These are phyloP conservation scores for Xenotilapia longispinis DNA, from an alignment of 2,113 vertebrate genomes.

Conservation along the genomic window DNA sequence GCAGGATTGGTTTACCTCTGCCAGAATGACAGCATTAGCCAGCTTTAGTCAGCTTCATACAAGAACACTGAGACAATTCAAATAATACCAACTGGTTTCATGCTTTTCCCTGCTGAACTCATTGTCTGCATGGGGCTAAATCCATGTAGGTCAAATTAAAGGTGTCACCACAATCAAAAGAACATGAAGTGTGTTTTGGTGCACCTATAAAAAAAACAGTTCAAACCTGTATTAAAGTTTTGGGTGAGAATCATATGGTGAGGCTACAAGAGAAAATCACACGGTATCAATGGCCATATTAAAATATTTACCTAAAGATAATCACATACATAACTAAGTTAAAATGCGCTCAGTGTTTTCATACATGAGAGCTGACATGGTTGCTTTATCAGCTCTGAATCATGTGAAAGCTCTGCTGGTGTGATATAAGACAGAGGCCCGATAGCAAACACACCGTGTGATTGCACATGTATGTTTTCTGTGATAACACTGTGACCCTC, in stretches of 20 bases:
- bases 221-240: neutral
- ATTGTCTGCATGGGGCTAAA: neutral
- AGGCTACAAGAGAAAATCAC: neutral
- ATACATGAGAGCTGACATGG: neutral
- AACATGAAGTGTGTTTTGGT: neutral
- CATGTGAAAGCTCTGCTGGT: slow-evolving; percentile 19
- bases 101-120: neutral
- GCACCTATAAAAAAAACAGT: neutral
- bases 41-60: slow-evolving; percentile 43
- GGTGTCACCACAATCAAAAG: neutral
- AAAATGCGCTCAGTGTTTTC: slow-evolving; percentile 29
- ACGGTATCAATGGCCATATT: neutral
- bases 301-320: slow-evolving; percentile 52
- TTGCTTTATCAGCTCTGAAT: slow-evolving; percentile 40
- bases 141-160: neutral
- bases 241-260: neutral
- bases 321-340: slow-evolving; percentile 8
- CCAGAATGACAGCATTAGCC: slow-evolving; percentile 53
- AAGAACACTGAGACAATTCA: slow-evolving; percentile 48
- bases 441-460: slow-evolving; percentile 4
- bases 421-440: slow-evolving; percentile 43
- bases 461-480: slow-evolving; percentile 49
- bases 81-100: slow-evolving; percentile 5
- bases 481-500: slow-evolving; percentile 44
- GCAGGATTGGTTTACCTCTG: slow-evolving; percentile 43